Conservation (phyloP, 2,888 invertebrate genomes). For the Microplitis deprimator region DNA sequence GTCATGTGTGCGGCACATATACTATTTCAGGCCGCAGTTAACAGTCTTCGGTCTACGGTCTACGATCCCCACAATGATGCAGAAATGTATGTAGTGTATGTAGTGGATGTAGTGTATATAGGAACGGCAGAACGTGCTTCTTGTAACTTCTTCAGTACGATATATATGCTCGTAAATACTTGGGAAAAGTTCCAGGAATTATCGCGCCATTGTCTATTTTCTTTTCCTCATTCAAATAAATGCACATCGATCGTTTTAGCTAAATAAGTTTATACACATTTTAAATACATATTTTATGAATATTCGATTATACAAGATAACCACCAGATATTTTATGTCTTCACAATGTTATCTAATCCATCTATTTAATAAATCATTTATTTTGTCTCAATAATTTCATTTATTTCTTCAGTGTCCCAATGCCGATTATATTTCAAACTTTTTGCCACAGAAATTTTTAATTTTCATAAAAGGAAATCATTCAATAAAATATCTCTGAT, state of each 20-base stretch:
- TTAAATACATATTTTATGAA: not conserved
- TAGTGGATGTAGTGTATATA: not conserved
- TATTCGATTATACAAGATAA: not conserved
- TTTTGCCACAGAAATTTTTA: too few relatives aligned
- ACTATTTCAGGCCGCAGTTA: not conserved
- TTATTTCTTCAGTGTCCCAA: too few relatives aligned
- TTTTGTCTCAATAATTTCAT: too few relatives aligned
- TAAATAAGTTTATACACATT: constrained; percentile 14
- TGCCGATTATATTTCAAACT: too few relatives aligned
- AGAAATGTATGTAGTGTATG: constrained; percentile 3
- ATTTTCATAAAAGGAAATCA: too few relatives aligned
- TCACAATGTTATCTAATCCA: not conserved
- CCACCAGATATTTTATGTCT: not conserved
- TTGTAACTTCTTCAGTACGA: constrained; percentile 31
- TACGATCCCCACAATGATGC: not conserved
- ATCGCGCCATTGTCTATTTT: constrained; percentile 44
- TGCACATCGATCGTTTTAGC: constrained; percentile 16
- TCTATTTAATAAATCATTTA: not conserved
- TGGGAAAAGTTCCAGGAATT: constrained; percentile 45
- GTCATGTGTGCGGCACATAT: constrained; percentile 9
- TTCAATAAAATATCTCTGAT: too few relatives aligned
- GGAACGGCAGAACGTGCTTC: constrained; percentile 37
- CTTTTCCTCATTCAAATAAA: constrained; percentile 27
- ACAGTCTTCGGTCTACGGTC: not conserved
- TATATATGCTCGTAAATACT: constrained; percentile 43